These are phyloP conservation scores for Pempheris klunzingeri DNA, from an alignment of 2,797 vertebrate genomes.

Conservation along the genomic window DNA sequence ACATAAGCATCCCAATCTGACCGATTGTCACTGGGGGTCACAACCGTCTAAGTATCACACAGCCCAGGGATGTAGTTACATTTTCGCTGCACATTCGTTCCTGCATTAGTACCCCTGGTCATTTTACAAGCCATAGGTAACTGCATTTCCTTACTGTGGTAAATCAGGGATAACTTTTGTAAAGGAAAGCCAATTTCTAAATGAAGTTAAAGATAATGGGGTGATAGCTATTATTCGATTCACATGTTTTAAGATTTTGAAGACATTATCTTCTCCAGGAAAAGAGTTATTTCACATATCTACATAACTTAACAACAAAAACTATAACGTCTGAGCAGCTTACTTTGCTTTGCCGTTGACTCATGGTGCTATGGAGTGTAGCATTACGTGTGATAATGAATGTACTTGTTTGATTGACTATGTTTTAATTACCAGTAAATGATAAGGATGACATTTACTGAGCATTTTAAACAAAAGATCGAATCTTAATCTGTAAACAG, in stretches of 20 bases:
- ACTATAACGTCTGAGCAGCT: neutral
- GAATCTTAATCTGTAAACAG: neutral
- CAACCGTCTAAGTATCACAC: neutral
- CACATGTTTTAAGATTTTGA: neutral
- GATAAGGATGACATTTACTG: neutral
- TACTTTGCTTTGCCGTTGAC: neutral
- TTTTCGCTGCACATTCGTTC: neutral
- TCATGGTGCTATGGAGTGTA: neutral
- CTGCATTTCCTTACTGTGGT: neutral
- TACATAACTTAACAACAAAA: no score
- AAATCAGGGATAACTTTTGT: neutral
- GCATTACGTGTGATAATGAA: neutral
- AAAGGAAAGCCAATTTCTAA: neutral
- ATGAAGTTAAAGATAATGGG: neutral
- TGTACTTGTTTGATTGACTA: neutral
- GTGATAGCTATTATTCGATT: neutral
- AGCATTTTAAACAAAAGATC: neutral
- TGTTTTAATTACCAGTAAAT: constrained; percentile 4
- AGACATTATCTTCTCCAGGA: neutral
- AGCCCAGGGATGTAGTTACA: neutral
- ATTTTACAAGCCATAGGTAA: neutral
- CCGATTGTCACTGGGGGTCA: neutral
- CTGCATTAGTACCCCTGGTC: neutral
- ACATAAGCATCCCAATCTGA: neutral
- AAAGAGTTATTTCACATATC: neutral